Conservation (phyloP, 2,888 invertebrate genomes). For the Lomographa bimaculata region DNA sequence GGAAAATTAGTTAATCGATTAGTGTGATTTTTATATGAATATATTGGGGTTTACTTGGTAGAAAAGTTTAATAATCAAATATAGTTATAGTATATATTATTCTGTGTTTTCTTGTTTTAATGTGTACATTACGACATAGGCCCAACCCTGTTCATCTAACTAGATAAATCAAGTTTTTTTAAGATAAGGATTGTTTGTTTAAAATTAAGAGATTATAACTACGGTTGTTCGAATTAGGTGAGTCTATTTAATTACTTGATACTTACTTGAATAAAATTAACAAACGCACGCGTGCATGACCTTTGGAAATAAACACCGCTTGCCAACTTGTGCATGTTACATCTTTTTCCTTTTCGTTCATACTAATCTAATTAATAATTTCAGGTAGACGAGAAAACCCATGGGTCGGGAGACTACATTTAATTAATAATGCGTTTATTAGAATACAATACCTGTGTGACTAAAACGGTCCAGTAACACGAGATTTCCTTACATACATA, state of each 20-base stretch:
- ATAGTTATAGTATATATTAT: slow-evolving; percentile 62
- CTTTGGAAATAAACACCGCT: slow-evolving; percentile 52
- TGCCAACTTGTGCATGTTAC: slow-evolving; percentile 57
- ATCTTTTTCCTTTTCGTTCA: slow-evolving; percentile 69
- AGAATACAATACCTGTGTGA: slow-evolving; percentile 59
- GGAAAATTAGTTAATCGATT: slow-evolving; percentile 70
- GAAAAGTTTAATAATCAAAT: slow-evolving; percentile 81
- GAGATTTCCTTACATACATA: slow-evolving; percentile 47
- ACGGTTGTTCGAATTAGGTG: slow-evolving; percentile 50
- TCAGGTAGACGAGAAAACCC: slow-evolving; percentile 81
- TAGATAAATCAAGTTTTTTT: too few species aligned
- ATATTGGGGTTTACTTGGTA: slow-evolving; percentile 83
- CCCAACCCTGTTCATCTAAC: too few species aligned
- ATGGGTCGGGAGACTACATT: slow-evolving; percentile 80
- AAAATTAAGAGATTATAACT: slow-evolving; percentile 24
- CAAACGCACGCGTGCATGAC: slow-evolving; percentile 66
- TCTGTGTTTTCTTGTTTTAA: slow-evolving; percentile 46
- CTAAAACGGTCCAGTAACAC: slow-evolving; percentile 64
- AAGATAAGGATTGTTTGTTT: too few species aligned
- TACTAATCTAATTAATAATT: slow-evolving; percentile 83
- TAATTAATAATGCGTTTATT: slow-evolving; percentile 68
- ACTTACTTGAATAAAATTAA: slow-evolving; percentile 38
- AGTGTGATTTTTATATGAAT: slow-evolving; percentile 84
- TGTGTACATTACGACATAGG: too few species aligned
- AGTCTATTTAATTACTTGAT: slow-evolving; percentile 50